phyloP scores from a whole-genome alignment of 2,113 vertebrate genomes.

The Lepisosteus osseus region DNA sequence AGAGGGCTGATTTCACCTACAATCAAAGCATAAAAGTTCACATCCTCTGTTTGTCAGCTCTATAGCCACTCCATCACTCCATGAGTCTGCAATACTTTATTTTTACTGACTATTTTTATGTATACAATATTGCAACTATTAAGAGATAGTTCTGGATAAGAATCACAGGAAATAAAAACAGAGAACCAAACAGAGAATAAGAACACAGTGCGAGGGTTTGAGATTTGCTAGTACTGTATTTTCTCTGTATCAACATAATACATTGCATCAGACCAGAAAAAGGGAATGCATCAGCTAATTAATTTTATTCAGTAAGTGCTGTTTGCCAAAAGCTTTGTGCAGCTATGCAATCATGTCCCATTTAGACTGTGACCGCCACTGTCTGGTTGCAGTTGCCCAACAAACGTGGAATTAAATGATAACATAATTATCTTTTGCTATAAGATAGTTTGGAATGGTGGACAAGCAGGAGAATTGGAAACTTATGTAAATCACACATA shows the following conservation, averaged over 20 bases:
- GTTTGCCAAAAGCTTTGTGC: constrained; percentile 6
- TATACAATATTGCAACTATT: too few species aligned
- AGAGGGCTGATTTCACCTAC: too few species aligned
- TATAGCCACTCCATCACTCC: too few species aligned
- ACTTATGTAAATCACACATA: background rate
- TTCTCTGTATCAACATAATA: constrained; percentile 38
- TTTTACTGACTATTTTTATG: too few species aligned
- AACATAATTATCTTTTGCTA: background rate
- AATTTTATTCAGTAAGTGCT: constrained; percentile 54
- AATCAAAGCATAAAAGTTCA: too few species aligned
- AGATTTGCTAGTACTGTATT: too few species aligned
- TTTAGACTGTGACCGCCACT: background rate
- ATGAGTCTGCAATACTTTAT: too few species aligned
- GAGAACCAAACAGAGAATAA: too few species aligned
- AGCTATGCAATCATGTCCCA: background rate
- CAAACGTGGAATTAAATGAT: background rate
- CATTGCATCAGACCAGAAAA: constrained; percentile 59
- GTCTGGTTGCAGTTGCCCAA: background rate
- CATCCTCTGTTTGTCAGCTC: too few species aligned
- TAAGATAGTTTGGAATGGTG: background rate
- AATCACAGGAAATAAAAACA: too few species aligned
- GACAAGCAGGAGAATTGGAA: background rate
- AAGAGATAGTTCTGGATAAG: too few species aligned
- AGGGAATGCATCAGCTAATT: constrained; percentile 70
- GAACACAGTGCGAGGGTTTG: too few species aligned